phyloP scores from a whole-genome alignment of 2,888 invertebrate genomes.

The Odontothrips loti region DNA sequence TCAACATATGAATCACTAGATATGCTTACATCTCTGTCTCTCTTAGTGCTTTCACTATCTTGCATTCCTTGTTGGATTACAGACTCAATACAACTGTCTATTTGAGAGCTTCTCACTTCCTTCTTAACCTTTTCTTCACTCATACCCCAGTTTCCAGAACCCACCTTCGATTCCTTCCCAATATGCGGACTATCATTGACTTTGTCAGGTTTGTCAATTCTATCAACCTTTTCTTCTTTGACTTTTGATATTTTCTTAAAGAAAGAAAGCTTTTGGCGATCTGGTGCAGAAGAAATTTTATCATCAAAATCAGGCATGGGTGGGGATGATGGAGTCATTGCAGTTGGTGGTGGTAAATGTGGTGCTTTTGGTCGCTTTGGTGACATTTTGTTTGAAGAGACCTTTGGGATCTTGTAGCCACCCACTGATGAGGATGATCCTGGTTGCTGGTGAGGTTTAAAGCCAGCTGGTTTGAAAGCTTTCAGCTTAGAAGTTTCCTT shows the following conservation, averaged over 20 bases:
- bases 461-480: slow-evolving; percentile 45
- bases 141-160: slow-evolving; percentile 33
- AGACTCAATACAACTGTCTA: slow-evolving; percentile 41
- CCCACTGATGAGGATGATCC: slow-evolving; percentile 46
- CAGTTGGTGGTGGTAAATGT: neutral
- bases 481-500: slow-evolving; percentile 53
- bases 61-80: slow-evolving; percentile 39
- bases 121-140: slow-evolving; percentile 36
- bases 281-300: slow-evolving; percentile 72
- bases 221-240: slow-evolving; percentile 65
- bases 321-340: neutral
- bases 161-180: slow-evolving; percentile 33
- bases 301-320: slow-evolving; percentile 34
- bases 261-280: slow-evolving; percentile 80
- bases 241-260: slow-evolving; percentile 75
- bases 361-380: slow-evolving; percentile 27
- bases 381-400: slow-evolving; percentile 3
- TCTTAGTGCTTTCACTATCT: neutral
- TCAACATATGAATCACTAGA: slow-evolving; percentile 7
- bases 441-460: slow-evolving; percentile 30
- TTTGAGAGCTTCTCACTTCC: slow-evolving; percentile 37
- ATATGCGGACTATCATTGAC: slow-evolving; percentile 28
- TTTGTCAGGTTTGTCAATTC: slow-evolving; percentile 43
- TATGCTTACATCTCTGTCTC: neutral
- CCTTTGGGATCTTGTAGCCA: neutral